phyloP scores from a whole-genome alignment of 2,113 vertebrate species.

The Daubentonia madagascariensis region DNA sequence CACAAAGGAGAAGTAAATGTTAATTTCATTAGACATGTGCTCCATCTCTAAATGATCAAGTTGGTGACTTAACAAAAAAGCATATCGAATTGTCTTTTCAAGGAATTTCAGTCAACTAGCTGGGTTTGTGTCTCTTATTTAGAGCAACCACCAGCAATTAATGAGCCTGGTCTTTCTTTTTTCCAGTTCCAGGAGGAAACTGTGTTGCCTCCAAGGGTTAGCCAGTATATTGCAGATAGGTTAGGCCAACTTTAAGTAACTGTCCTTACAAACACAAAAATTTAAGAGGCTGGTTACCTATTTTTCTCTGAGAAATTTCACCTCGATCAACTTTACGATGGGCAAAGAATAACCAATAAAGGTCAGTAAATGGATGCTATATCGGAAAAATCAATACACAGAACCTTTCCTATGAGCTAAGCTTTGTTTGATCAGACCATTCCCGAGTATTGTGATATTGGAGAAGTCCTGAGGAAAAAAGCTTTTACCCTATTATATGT shows the following conservation, averaged over 20 bases:
- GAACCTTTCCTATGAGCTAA: neutral
- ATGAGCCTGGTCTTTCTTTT: neutral
- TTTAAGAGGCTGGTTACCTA: neutral
- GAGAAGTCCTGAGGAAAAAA: neutral
- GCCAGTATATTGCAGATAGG: neutral
- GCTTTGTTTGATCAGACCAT: neutral
- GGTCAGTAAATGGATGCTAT: neutral
- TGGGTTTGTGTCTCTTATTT: neutral
- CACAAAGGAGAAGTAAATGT: neutral
- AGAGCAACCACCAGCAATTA: neutral
- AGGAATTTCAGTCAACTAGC: neutral
- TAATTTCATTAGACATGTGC: neutral
- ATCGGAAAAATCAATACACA: neutral
- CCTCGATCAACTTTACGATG: neutral
- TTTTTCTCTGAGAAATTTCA: slow-evolving; percentile 28
- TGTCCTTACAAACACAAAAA: neutral
- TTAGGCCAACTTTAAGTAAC: neutral
- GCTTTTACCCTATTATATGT: neutral
- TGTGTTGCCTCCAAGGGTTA: neutral
- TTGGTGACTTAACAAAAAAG: neutral
- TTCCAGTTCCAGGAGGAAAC: neutral
- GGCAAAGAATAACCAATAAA: neutral
- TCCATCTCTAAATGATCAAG: neutral
- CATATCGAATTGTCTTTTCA: neutral
- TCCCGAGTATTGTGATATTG: neutral